These are phyloP conservation scores for Eptatretus burgeri DNA, from an alignment of 2,113 vertebrate genomes.

Conservation along the genomic window DNA sequence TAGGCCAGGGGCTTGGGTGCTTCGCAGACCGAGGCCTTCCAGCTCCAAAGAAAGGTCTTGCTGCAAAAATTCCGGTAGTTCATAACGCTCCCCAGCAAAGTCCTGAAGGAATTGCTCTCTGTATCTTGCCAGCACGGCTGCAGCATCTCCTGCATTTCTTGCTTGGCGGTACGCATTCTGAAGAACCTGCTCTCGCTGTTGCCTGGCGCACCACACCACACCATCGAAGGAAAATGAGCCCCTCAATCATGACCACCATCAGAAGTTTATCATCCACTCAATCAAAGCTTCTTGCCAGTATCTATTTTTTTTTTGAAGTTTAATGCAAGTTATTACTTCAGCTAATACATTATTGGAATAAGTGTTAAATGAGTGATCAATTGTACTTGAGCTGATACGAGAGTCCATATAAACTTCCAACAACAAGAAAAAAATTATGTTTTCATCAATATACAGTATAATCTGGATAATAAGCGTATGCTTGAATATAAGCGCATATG, in stretches of 20 bases:
- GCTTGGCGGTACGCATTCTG: slow-evolving; percentile 47
- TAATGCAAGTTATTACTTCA: no score
- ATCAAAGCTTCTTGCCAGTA: neutral
- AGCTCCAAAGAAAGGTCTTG: slow-evolving; percentile 66
- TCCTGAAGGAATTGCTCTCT: slow-evolving; percentile 62
- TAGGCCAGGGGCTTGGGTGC: no score
- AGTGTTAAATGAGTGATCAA: no score
- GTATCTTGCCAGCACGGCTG: slow-evolving; percentile 44
- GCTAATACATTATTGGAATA: no score
- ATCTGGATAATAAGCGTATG: no score
- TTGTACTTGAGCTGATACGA: no score
- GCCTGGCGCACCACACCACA: slow-evolving; percentile 16
- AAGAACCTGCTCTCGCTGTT: slow-evolving; percentile 49
- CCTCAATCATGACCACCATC: neutral
- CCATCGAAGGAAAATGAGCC: neutral
- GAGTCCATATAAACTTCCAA: no score
- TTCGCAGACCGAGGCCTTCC: slow-evolving; percentile 11
- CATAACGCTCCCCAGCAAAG: slow-evolving; percentile 45
- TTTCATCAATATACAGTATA: no score
- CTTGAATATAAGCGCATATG: no score
- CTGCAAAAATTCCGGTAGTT: slow-evolving; percentile 69
- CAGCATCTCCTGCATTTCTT: slow-evolving; percentile 43
- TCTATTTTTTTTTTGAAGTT: no score
- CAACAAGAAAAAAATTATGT: no score
- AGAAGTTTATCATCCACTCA: neutral